phyloP scores from a whole-genome alignment of 1,140 invertebrate genomes.

The Panagrolaimus sp. region DNA sequence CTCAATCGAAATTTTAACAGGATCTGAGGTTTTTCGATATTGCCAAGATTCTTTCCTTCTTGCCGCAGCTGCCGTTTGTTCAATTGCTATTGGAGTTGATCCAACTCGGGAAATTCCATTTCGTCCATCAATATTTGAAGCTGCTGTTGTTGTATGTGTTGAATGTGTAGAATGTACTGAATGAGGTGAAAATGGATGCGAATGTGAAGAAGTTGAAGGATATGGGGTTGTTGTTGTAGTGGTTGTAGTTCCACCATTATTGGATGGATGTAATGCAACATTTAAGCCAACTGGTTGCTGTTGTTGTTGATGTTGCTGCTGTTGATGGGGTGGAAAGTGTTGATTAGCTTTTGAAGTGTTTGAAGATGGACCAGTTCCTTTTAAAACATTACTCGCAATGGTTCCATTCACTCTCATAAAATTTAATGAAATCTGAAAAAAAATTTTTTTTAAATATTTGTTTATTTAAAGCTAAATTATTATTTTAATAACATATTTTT shows the following conservation, averaged over 20 bases:
- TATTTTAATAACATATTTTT: neutral
- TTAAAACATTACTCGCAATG: slow-evolving; percentile 17
- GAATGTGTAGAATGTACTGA: neutral
- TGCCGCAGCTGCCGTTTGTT: no score
- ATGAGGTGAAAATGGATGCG: no score
- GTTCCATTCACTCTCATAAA: slow-evolving; percentile 42
- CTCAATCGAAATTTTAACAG: no score
- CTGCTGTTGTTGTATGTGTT: no score
- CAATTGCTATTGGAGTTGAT: no score
- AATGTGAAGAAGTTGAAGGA: neutral
- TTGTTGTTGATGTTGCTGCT: slow-evolving; percentile 1
- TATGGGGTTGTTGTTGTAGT: neutral
- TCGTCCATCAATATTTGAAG: no score
- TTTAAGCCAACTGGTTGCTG: slow-evolving; percentile 2
- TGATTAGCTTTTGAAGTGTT: slow-evolving; percentile 32
- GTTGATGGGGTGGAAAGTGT: slow-evolving; percentile 25
- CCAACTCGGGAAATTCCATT: no score
- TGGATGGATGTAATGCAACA: neutral
- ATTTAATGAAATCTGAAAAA: slow-evolving; percentile 41
- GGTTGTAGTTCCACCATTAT: neutral
- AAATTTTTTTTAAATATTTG: neutral
- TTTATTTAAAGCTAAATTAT: slow-evolving; percentile 17
- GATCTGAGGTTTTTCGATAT: no score
- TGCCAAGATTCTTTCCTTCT: no score
- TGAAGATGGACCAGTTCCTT: neutral